Evolutionary conservation across 1,140 invertebrate species (phyloP).

Genomic region (Diorhabda carinulata): DNA sequence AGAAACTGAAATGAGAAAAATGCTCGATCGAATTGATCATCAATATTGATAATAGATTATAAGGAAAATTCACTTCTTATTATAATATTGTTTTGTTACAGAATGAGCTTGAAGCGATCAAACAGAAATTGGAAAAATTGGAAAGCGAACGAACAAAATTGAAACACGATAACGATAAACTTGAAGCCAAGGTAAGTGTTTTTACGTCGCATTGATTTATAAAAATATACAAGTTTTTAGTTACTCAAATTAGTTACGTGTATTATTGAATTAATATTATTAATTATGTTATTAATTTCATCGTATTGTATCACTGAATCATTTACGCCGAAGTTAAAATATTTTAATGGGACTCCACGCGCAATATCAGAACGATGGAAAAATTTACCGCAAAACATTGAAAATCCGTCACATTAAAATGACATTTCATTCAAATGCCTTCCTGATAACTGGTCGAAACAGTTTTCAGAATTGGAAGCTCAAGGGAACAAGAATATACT

Average conservation of each 20-base stretch:
- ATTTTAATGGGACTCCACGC: too few species aligned
- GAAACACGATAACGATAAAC: conserved; percentile 82
- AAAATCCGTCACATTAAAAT: too few species aligned
- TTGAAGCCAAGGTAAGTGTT: conserved; percentile 77
- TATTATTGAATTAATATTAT: conserved; percentile 2
- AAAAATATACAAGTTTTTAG: conserved; percentile 3
- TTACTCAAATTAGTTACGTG: neutral
- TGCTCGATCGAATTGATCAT: too few species aligned
- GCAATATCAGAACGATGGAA: too few species aligned
- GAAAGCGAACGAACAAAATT: conserved; percentile 79
- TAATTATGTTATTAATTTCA: neutral
- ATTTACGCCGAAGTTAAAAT: too few species aligned
- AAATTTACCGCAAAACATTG: too few species aligned
- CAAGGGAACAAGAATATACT: too few species aligned
- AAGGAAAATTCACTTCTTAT: conserved; percentile 27
- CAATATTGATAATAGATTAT: too few species aligned
- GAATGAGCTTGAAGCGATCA: conserved; percentile 82
- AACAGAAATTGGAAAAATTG: conserved; percentile 76
- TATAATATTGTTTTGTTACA: conserved; percentile 48
- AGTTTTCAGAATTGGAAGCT: too few species aligned
- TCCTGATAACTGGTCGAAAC: too few species aligned
- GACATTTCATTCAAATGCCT: too few species aligned
- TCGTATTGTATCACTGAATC: neutral
- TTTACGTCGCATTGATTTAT: neutral
- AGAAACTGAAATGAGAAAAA: too few species aligned